Percentiles rank a stretch among this genome's conserved stretches.
Evolutionary conservation across 1,140 invertebrate genomes (phyloP).

Genomic region (Gryllus bimaculatus): DNA sequence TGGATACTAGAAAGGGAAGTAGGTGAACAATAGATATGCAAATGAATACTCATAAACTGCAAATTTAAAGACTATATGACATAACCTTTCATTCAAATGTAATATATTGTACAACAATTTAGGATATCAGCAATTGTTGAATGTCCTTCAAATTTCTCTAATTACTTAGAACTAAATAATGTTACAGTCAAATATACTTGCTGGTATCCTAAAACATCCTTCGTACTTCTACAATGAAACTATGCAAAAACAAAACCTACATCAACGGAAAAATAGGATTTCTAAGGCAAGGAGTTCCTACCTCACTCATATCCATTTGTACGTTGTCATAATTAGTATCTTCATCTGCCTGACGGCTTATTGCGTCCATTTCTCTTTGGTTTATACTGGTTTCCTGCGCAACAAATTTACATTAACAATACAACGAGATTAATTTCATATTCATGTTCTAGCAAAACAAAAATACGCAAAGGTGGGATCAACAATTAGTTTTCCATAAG

Average conservation of each 20-base stretch:
- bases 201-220: neutral
- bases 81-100: neutral
- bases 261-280: neutral
- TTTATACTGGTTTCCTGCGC: neutral
- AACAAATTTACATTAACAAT: too few relatives aligned
- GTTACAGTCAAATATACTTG: neutral
- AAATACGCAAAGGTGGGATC: too few relatives aligned
- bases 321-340: conserved; percentile 29
- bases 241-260: neutral
- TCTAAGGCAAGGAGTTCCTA: conserved; percentile 20
- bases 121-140: neutral
- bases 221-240: neutral
- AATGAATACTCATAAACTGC: too few relatives aligned
- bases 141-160: too few relatives aligned
- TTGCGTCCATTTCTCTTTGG: neutral
- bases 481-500: too few relatives aligned
- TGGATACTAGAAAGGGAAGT: too few relatives aligned
- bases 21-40: too few relatives aligned
- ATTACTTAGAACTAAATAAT: too few relatives aligned
- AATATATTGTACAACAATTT: neutral
- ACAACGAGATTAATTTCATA: too few relatives aligned
- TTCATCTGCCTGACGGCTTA: conserved; percentile 20
- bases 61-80: too few relatives aligned
- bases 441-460: too few relatives aligned
- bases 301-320: conserved; percentile 29